Evolutionary conservation across 1,140 invertebrate species (phyloP).

Genomic region (Drosophila lacertosa): DNA sequence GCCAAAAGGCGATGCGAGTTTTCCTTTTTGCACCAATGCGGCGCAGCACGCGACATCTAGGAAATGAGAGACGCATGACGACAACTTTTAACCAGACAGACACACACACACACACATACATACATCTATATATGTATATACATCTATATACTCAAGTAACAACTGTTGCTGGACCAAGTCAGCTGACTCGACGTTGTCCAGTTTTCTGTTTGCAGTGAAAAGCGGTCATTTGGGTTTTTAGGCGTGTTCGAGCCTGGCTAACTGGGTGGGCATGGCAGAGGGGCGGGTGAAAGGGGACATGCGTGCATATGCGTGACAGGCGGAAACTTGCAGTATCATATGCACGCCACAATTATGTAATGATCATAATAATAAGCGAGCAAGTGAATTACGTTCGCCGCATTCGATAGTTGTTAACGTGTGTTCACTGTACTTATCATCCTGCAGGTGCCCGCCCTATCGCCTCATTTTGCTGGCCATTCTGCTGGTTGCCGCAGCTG

Average conservation of each 20-base stretch:
- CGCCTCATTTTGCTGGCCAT: conserved; percentile 18
- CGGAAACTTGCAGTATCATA: conserved; percentile 79
- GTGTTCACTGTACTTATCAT: neutral
- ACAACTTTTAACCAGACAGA: conserved; percentile 28
- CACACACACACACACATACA: neutral
- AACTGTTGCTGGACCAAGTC: conserved; percentile 45
- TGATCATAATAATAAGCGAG: conserved; percentile 58
- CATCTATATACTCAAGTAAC: conserved; percentile 7
- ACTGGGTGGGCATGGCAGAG: conserved; percentile 10
- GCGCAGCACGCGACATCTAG: conserved; percentile 75
- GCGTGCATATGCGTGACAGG: conserved; percentile 72
- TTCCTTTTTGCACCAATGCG: conserved; percentile 30
- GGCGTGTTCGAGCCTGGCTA: conserved; percentile 26
- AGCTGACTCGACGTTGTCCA: conserved; percentile 74
- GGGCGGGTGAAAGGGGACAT: conserved; percentile 8
- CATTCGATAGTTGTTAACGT: conserved; percentile 7
- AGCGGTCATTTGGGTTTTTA: conserved; percentile 72
- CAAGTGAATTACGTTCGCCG: conserved; percentile 7
- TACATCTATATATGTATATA: conserved; percentile 3
- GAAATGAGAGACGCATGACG: conserved; percentile 64
- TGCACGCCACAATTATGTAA: conserved; percentile 77
- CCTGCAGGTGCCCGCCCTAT: conserved; percentile 48
- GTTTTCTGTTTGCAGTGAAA: too few species aligned
- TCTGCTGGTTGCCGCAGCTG: conserved; percentile 10
- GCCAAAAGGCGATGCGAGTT: conserved; percentile 27